phyloP scores from a whole-genome alignment of 1,140 invertebrate genomes.

The Dinoponera quadriceps region DNA sequence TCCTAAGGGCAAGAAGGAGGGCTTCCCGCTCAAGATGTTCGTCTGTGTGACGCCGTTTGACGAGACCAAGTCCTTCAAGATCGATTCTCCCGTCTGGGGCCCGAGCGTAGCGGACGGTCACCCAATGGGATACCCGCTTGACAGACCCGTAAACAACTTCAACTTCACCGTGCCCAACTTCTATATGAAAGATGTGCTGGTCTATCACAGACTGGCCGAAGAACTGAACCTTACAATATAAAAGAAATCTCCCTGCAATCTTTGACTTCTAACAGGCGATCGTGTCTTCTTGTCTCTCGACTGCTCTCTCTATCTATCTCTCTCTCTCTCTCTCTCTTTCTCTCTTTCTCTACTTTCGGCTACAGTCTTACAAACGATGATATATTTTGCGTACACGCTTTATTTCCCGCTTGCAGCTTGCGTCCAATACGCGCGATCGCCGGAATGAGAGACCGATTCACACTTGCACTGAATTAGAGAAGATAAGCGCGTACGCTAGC shows the following conservation, averaged over 20 bases:
- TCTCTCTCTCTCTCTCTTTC: too few relatives aligned
- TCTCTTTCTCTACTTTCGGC: slow-evolving; percentile 2
- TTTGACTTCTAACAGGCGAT: too few relatives aligned
- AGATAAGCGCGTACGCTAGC: slow-evolving; percentile 6
- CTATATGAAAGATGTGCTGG: slow-evolving; percentile 86
- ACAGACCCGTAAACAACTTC: slow-evolving; percentile 85
- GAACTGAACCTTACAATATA: slow-evolving; percentile 76
- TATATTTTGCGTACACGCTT: neutral
- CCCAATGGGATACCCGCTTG: slow-evolving; percentile 85
- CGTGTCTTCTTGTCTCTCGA: neutral
- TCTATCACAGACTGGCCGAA: slow-evolving; percentile 86
- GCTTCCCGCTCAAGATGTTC: slow-evolving; percentile 87
- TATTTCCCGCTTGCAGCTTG: slow-evolving; percentile 23
- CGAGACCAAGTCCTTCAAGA: slow-evolving; percentile 60
- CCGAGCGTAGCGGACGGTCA: slow-evolving; percentile 70
- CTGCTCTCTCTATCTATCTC: too few relatives aligned
- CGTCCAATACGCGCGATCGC: neutral
- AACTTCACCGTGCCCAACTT: slow-evolving; percentile 87
- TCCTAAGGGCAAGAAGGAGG: slow-evolving; percentile 87
- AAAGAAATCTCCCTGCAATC: slow-evolving; percentile 65
- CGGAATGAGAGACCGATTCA: neutral
- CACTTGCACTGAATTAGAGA: neutral
- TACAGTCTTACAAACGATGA: neutral
- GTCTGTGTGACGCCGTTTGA: slow-evolving; percentile 86
- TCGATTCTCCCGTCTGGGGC: slow-evolving; percentile 73